Evolutionary conservation across 2,113 vertebrate genomes (phyloP).

Genomic region (Carassius auratus): DNA sequence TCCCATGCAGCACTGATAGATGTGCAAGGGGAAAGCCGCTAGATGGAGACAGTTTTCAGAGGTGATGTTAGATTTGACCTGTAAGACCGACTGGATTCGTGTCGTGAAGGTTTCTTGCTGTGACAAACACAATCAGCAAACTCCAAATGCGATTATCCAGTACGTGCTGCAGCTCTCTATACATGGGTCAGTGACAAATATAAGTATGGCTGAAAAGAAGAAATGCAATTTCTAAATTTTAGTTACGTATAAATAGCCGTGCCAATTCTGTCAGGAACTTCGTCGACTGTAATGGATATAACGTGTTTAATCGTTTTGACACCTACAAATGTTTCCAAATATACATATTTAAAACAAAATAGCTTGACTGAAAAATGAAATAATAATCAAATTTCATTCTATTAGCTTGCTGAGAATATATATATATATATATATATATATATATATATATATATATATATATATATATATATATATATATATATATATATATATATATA

Average conservation of each 20-base stretch:
- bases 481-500: too few species aligned
- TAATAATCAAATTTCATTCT: not conserved
- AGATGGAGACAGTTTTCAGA: slow-evolving; percentile 66
- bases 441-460: too few species aligned
- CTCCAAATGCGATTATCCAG: not conserved
- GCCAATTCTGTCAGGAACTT: not conserved
- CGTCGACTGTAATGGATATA: not conserved
- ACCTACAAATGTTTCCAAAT: too few species aligned
- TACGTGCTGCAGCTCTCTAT: not conserved
- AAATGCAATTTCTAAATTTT: not conserved
- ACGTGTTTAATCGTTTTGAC: too few species aligned
- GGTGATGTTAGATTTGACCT: slow-evolving; percentile 4
- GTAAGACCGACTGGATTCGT: not conserved
- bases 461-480: too few species aligned
- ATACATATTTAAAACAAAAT: not conserved
- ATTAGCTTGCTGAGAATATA: not conserved
- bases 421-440: too few species aligned
- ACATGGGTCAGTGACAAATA: not conserved
- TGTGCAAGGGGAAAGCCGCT: slow-evolving; percentile 49
- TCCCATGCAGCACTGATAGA: not conserved
- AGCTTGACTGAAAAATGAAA: not conserved
- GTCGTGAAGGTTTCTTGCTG: not conserved
- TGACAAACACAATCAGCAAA: not conserved
- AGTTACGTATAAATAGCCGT: not conserved
- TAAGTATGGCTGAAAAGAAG: not conserved